Percentiles rank a stretch among this genome's conserved stretches.
Conservation (phyloP, 2,888 invertebrate species). For the Megalurothrips usitatus region DNA sequence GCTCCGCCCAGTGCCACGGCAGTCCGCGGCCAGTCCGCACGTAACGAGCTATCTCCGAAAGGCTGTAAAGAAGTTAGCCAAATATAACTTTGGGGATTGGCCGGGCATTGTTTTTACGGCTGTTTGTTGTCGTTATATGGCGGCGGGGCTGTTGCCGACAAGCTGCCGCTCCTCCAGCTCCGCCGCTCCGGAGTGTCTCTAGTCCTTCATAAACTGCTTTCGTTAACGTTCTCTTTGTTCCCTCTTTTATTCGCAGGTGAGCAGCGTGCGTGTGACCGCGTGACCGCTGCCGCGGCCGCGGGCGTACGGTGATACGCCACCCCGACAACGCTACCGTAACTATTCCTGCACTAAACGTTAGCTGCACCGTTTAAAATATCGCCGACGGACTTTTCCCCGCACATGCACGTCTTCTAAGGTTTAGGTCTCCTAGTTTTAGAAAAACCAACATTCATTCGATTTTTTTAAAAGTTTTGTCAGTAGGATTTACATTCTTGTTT, state of each 20-base stretch:
- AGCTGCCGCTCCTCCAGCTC: too few species aligned
- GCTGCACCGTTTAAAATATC: too few species aligned
- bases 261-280: background rate
- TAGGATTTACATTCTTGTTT: too few species aligned
- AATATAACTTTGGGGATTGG: constrained; percentile 7
- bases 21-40: background rate
- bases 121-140: constrained; percentile 21
- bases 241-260: constrained; percentile 2
- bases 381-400: too few species aligned
- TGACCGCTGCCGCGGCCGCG: background rate
- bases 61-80: constrained; percentile 22
- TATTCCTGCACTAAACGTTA: too few species aligned
- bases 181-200: background rate
- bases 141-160: background rate
- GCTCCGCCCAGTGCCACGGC: background rate
- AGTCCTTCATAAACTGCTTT: background rate
- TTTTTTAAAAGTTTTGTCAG: too few species aligned
- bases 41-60: background rate
- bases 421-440: too few species aligned
- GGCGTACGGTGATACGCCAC: too few species aligned
- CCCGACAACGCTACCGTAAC: too few species aligned
- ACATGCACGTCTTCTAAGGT: too few species aligned
- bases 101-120: constrained; percentile 25
- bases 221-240: background rate
- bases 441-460: too few species aligned